These are phyloP conservation scores for Apeltes quadracus DNA, from an alignment of 2,113 vertebrate species.

Conservation along the genomic window DNA sequence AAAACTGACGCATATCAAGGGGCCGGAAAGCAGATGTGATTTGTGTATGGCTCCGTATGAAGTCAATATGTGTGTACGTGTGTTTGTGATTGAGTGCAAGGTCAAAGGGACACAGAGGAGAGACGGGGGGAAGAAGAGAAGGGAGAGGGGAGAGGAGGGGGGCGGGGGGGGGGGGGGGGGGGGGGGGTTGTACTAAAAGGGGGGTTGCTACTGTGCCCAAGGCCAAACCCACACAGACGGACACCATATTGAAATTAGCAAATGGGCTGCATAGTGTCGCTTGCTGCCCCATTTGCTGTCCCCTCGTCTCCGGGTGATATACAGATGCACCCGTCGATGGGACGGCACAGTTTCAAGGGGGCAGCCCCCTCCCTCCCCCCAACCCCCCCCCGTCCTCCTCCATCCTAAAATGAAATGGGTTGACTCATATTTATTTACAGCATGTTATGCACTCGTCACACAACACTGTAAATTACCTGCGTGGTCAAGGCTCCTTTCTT, in stretches of 20 bases:
- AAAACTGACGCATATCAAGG: background rate
- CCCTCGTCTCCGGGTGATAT: conserved; percentile 72
- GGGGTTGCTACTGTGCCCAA: conserved; percentile 73
- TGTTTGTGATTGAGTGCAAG: conserved; percentile 77
- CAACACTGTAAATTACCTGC: conserved; percentile 85
- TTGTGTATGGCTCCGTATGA: conserved; percentile 51
- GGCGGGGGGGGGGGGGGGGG: too few relatives aligned
- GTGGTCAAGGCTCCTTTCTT: conserved; percentile 81
- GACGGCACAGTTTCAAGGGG: conserved; percentile 59
- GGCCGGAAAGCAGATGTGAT: conserved; percentile 41
- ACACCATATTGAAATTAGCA: conserved; percentile 84
- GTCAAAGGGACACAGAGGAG: conserved; percentile 76
- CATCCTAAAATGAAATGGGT: conserved; percentile 78
- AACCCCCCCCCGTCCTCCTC: conserved; percentile 34
- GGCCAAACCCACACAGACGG: conserved; percentile 78
- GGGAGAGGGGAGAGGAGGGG: conserved; percentile 23
- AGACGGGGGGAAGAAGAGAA: conserved; percentile 10
- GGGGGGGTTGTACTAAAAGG: conserved; percentile 6
- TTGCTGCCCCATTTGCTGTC: conserved; percentile 75
- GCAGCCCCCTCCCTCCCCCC: conserved; percentile 32
- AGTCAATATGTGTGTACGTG: conserved; percentile 61
- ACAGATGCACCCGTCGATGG: conserved; percentile 63
- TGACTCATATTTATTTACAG: conserved; percentile 84
- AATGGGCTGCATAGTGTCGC: conserved; percentile 78
- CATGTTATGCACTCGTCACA: conserved; percentile 83